Evolutionary conservation across 1,140 invertebrate species (phyloP).

Genomic region (Conus betulinus): DNA sequence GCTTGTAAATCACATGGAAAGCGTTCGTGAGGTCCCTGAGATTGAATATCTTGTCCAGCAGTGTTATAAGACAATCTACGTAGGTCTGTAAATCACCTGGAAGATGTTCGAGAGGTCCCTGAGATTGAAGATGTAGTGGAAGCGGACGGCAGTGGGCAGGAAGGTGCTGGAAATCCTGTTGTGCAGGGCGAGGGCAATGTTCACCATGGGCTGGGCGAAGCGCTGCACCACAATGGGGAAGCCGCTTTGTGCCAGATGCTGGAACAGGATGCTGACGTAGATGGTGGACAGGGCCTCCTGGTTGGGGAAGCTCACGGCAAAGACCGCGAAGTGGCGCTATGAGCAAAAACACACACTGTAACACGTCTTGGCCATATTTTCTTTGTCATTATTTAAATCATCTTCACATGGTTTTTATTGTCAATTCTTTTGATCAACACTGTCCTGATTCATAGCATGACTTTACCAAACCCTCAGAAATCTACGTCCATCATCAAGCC

Average conservation of each 20-base stretch:
- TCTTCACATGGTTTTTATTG: too few species aligned
- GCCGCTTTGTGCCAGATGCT: slow-evolving; percentile 89
- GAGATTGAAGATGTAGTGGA: slow-evolving; percentile 97
- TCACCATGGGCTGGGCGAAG: slow-evolving; percentile 84
- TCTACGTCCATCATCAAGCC: too few species aligned
- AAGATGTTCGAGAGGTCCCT: slow-evolving; percentile 92
- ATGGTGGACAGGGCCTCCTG: slow-evolving; percentile 89
- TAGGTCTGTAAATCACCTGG: slow-evolving; percentile 80
- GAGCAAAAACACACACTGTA: not conserved
- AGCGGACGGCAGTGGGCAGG: slow-evolving; percentile 95
- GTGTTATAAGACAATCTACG: slow-evolving; percentile 97
- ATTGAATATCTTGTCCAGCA: slow-evolving; percentile 85
- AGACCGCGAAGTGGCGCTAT: slow-evolving; percentile 93
- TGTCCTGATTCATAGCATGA: too few species aligned
- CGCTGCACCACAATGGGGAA: slow-evolving; percentile 80
- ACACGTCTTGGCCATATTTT: too few species aligned
- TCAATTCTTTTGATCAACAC: too few species aligned
- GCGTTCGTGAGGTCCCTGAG: slow-evolving; percentile 94
- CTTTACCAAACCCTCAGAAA: too few species aligned
- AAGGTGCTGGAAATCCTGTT: slow-evolving; percentile 90
- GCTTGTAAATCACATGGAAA: slow-evolving; percentile 75
- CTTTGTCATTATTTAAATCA: too few species aligned
- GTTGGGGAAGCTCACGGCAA: slow-evolving; percentile 94
- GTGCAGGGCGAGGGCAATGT: slow-evolving; percentile 89
- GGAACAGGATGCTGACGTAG: slow-evolving; percentile 85